Evolutionary conservation across 2,797 vertebrate genomes (phyloP).

Genomic region (Gobio occitaniae): DNA sequence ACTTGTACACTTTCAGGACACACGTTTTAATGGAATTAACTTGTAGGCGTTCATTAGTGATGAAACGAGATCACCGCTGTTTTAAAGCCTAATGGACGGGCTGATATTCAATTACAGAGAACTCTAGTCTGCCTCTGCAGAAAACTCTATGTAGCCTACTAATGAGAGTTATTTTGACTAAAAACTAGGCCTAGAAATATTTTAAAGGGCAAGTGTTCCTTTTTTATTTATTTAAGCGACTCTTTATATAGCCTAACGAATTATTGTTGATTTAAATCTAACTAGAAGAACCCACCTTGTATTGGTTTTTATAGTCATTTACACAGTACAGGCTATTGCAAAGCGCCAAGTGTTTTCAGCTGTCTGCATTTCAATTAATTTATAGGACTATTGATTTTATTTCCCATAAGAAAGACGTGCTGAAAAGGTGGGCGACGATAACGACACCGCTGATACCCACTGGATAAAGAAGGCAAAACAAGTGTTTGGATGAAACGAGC

Average conservation of each 20-base stretch:
- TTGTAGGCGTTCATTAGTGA: not conserved
- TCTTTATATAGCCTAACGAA: not conserved
- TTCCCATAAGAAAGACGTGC: conserved; percentile 22
- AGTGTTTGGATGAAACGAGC: conserved; percentile 59
- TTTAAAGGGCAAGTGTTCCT: not conserved
- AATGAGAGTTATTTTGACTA: not conserved
- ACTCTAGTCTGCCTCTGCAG: not conserved
- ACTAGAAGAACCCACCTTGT: not conserved
- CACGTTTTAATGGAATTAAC: conserved; percentile 11
- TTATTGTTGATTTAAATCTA: not conserved
- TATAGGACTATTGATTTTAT: conserved; percentile 32
- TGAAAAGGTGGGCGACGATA: conserved; percentile 32
- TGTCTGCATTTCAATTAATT: conserved; percentile 18
- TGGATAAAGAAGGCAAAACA: conserved; percentile 59
- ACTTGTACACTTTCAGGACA: not conserved
- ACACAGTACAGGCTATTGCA: not conserved
- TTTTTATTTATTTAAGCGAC: not conserved
- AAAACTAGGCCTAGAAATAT: not conserved
- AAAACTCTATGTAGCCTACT: not conserved
- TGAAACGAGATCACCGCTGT: conserved; percentile 25
- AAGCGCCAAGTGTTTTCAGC: conserved; percentile 5
- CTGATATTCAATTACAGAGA: conserved; percentile 27
- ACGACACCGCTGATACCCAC: conserved; percentile 52
- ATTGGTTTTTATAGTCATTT: not conserved
- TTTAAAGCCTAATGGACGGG: conserved; percentile 34